A percentile compares a stretch with the other conserved stretches of the same genome.
Conservation (phyloP, 1,140 invertebrate genomes). For the Rhynchophorus ferrugineus region DNA sequence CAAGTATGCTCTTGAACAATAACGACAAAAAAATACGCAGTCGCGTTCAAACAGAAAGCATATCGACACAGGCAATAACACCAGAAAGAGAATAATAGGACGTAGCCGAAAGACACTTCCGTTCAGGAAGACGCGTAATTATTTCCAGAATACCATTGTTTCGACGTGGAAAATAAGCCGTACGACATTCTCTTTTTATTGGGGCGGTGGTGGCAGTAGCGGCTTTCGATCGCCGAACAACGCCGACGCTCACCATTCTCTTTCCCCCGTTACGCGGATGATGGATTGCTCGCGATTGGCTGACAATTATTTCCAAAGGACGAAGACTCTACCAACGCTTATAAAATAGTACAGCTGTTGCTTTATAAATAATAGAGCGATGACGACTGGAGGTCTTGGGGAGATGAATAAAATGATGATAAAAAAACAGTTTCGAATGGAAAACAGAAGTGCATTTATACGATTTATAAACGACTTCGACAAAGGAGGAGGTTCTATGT, state of each 20-base stretch:
- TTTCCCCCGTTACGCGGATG: conserved; percentile 3
- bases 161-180: conserved; percentile 5
- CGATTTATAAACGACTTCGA: no score
- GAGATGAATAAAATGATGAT: no score
- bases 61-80: no score
- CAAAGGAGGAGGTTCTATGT: no score
- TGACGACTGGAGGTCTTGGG: no score
- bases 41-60: no score
- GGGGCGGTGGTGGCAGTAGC: no score
- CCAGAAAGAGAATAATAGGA: no score
- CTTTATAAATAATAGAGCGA: conserved; percentile 7
- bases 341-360: conserved; percentile 6
- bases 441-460: no score
- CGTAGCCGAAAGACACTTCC: background rate
- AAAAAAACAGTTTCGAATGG: no score
- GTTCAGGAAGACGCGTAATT: background rate
- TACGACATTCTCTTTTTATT: conserved; percentile 4
- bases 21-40: no score
- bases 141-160: background rate
- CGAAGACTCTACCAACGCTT: background rate
- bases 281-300: conserved; percentile 3
- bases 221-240: conserved; percentile 4
- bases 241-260: background rate
- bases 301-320: conserved; percentile 7
- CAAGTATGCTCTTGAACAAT: no score